These are phyloP conservation scores for Centruroides sculpturatus DNA, from an alignment of 1,140 invertebrate genomes.

Conservation along the genomic window DNA sequence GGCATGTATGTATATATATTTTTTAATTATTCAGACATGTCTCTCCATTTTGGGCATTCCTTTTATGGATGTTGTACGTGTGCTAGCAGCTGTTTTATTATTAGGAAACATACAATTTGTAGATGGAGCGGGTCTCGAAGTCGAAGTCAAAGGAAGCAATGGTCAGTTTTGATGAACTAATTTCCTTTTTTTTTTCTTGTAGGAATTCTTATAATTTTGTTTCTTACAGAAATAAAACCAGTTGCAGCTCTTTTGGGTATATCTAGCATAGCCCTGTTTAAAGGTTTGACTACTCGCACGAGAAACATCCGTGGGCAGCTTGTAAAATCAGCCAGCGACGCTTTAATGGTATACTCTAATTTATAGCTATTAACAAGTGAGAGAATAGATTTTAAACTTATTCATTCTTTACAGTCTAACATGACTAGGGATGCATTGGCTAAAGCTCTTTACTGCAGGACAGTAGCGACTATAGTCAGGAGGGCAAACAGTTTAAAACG, in stretches of 20 bases:
- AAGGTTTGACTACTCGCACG: slow-evolving; percentile 65
- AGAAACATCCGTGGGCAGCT: slow-evolving; percentile 67
- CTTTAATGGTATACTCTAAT: slow-evolving; percentile 39
- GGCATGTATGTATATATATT: background rate
- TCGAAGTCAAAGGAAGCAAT: background rate
- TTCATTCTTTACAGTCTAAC: slow-evolving; percentile 37
- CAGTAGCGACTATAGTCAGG: slow-evolving; percentile 77
- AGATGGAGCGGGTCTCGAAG: slow-evolving; percentile 30
- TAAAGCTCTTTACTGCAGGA: slow-evolving; percentile 80
- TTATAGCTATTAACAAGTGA: background rate
- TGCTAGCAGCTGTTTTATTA: slow-evolving; percentile 71
- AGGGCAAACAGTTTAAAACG: slow-evolving; percentile 78
- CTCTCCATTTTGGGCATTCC: slow-evolving; percentile 66
- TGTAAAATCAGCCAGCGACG: slow-evolving; percentile 64
- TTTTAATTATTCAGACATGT: slow-evolving; percentile 26
- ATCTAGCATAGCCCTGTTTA: slow-evolving; percentile 52
- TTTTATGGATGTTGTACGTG: slow-evolving; percentile 77
- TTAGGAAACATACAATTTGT: slow-evolving; percentile 78
- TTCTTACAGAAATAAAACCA: slow-evolving; percentile 45
- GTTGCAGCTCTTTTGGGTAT: slow-evolving; percentile 68
- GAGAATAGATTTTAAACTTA: background rate
- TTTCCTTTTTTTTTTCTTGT: no score
- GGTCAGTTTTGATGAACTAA: no score
- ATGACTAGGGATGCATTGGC: slow-evolving; percentile 72
- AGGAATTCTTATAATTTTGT: no score